Evolutionary conservation across 2,888 invertebrate species (phyloP).

Genomic region (Acrobasis repandana): DNA sequence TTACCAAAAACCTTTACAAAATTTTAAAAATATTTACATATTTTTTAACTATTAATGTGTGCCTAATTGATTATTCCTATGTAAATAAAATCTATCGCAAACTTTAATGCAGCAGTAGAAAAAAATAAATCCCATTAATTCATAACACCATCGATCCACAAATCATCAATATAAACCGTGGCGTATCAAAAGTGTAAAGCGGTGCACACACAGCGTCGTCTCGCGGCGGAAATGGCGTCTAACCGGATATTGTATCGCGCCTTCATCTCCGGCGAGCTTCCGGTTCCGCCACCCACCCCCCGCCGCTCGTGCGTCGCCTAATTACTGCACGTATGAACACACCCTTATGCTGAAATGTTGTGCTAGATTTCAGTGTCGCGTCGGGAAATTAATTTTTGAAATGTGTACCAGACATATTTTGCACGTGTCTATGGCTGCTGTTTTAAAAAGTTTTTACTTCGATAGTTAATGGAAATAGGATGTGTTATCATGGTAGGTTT

Average conservation of each 20-base stretch:
- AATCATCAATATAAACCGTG: conserved; percentile 45
- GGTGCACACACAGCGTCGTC: conserved; percentile 68
- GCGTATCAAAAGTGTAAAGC: conserved; percentile 48
- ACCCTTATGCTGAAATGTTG: conserved; percentile 24
- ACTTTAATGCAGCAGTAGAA: background rate
- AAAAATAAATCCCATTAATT: conserved; percentile 12
- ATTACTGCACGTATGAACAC: conserved; percentile 56
- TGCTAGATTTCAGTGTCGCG: conserved; percentile 19
- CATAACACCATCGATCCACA: conserved; percentile 34
- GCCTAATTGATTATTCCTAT: background rate
- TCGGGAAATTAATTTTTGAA: conserved; percentile 22
- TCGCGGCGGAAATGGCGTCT: conserved; percentile 81
- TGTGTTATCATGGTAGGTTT: too few relatives aligned
- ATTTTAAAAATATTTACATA: too few relatives aligned
- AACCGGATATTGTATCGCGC: conserved; percentile 83
- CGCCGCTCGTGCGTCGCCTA: conserved; percentile 70
- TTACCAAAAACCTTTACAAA: too few relatives aligned
- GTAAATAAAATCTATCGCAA: background rate
- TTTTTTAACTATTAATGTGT: background rate
- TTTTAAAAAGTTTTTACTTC: too few relatives aligned
- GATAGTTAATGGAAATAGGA: too few relatives aligned
- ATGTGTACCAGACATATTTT: conserved; percentile 7
- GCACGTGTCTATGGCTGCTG: background rate
- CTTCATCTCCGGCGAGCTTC: conserved; percentile 82
- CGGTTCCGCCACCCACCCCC: conserved; percentile 68